These are phyloP conservation scores for Malurus alboscapulatus DNA, from an alignment of 2,113 vertebrate species.

Conservation along the genomic window DNA sequence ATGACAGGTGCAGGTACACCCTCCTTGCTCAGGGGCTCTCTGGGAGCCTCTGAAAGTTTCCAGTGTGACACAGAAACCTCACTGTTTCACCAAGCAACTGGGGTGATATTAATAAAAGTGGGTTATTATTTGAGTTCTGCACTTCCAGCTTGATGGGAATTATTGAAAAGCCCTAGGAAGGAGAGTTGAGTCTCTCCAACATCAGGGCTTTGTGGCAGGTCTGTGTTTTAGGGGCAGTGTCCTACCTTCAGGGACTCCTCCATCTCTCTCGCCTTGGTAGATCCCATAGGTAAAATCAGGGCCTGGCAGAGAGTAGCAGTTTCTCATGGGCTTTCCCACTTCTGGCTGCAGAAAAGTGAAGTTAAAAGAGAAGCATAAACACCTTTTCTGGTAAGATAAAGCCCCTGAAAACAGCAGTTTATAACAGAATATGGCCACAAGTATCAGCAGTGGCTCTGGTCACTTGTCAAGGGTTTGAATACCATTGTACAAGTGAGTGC, in stretches of 20 bases:
- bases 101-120: background rate
- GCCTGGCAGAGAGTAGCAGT: slow-evolving; percentile 74
- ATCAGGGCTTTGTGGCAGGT: background rate
- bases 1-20: background rate
- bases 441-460: background rate
- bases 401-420: background rate
- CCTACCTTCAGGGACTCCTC: slow-evolving; percentile 83
- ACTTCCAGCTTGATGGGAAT: background rate
- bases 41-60: background rate
- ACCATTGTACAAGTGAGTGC: background rate
- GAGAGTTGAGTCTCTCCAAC: background rate
- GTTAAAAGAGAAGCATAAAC: background rate
- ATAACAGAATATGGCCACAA: accelerated
- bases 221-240: background rate
- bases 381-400: background rate
- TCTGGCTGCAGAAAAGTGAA: slow-evolving; percentile 66
- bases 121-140: background rate
- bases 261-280: slow-evolving; percentile 65
- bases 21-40: background rate
- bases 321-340: slow-evolving; percentile 76
- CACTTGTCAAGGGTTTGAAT: background rate
- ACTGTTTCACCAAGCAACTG: background rate
- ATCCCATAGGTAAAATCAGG: slow-evolving; percentile 77
- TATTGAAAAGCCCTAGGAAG: background rate
- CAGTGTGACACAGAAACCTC: accelerated